These are phyloP conservation scores for Ellobium chinense DNA, from an alignment of 2,888 invertebrate species.

Conservation along the genomic window DNA sequence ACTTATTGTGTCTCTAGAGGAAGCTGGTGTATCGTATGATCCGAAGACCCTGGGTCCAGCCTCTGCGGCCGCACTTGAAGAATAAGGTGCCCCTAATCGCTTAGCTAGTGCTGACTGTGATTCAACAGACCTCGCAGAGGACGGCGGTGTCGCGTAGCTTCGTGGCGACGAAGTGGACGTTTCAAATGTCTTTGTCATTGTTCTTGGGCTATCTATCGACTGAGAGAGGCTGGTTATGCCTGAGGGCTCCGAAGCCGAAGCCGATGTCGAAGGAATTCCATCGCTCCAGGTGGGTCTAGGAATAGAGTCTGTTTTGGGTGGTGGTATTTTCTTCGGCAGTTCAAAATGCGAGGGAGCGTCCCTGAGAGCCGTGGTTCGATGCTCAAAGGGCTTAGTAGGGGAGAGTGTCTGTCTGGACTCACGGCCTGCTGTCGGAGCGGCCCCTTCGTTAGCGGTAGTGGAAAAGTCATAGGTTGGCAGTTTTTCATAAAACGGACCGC, in stretches of 20 bases:
- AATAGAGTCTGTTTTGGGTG: conserved; percentile 29
- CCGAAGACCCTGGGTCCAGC: neutral
- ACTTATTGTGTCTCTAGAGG: conserved; percentile 32
- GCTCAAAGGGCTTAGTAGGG: neutral
- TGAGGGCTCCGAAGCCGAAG: neutral
- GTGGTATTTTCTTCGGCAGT: conserved; percentile 30
- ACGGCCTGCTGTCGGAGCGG: neutral
- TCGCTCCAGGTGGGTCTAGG: conserved; percentile 41
- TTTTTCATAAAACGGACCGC: conserved; percentile 24
- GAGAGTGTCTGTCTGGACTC: neutral
- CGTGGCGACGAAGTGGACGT: neutral
- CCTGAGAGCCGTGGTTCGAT: neutral
- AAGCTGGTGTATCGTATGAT: neutral
- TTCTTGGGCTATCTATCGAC: conserved; percentile 25
- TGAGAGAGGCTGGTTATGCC: conserved; percentile 17
- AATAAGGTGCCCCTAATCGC: neutral
- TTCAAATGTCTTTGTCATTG: neutral
- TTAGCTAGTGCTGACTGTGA: neutral
- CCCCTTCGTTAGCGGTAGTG: neutral
- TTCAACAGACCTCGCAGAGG: neutral
- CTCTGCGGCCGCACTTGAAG: neutral
- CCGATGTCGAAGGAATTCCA: neutral
- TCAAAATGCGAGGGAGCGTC: neutral
- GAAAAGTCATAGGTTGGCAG: conserved; percentile 12
- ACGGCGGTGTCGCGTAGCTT: neutral